Percentiles rank a stretch among this genome's conserved stretches.
These are phyloP conservation scores for Thamnophis sirtalis DNA, from an alignment of 2,113 vertebrate species.

Conservation along the genomic window DNA sequence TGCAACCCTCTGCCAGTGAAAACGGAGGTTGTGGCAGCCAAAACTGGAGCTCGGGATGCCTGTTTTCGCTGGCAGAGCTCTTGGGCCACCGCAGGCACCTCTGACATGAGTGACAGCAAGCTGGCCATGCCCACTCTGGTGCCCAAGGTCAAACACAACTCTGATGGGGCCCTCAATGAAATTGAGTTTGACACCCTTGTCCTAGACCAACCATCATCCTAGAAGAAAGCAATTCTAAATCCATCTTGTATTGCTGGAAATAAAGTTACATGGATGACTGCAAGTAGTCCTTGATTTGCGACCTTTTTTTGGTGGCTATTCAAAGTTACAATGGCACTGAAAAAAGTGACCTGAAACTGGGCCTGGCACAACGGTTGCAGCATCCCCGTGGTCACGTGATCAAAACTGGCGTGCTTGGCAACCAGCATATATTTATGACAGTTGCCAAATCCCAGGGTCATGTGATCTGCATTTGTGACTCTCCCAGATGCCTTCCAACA, in stretches of 20 bases:
- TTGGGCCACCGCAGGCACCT: no score
- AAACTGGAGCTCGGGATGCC: no score
- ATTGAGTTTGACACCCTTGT: neutral
- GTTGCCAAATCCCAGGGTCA: neutral
- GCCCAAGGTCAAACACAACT: no score
- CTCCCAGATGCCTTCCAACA: neutral
- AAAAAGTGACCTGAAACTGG: neutral
- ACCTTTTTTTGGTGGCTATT: neutral
- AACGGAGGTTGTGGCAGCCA: no score
- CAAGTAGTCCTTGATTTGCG: neutral
- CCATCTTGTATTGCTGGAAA: neutral
- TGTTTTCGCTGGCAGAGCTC: no score
- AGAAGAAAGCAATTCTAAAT: neutral
- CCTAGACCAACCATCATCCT: neutral
- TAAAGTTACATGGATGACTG: neutral
- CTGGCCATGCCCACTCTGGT: no score
- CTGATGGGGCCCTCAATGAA: no score
- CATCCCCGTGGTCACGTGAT: neutral
- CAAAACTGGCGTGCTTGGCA: neutral
- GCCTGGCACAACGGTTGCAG: neutral
- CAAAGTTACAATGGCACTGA: neutral
- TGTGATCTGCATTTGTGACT: neutral
- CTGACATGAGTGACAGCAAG: no score
- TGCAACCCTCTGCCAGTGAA: no score
- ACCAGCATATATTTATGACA: neutral